These are phyloP conservation scores for Schrankia costaestrigalis DNA, from an alignment of 2,888 invertebrate genomes.

Conservation along the genomic window DNA sequence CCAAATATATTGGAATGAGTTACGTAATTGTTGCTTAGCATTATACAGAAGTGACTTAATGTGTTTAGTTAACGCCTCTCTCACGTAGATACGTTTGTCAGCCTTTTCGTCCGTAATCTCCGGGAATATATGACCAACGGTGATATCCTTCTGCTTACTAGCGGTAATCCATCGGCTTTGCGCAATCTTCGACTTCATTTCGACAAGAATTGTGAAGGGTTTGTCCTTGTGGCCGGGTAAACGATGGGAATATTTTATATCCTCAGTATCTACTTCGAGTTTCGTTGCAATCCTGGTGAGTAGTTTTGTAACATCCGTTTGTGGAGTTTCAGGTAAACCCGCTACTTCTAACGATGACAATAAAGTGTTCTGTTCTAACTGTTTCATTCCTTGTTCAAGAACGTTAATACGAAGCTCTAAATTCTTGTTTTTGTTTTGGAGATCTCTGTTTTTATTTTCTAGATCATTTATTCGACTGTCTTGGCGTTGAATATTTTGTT, in stretches of 20 bases:
- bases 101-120: background rate
- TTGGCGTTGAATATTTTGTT: background rate
- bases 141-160: background rate
- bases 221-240: background rate
- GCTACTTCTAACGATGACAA: background rate
- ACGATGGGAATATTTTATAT: background rate
- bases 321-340: background rate
- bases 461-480: background rate
- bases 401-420: constrained; percentile 1
- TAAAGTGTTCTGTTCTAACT: background rate
- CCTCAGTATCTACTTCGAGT: background rate
- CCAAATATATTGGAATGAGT: constrained; percentile 3
- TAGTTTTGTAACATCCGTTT: background rate
- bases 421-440: constrained; percentile 1
- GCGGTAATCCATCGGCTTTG: background rate
- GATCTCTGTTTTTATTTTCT: background rate
- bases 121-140: background rate
- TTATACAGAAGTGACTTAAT: constrained; percentile 3
- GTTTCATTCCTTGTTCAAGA: background rate
- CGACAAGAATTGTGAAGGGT: background rate
- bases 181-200: background rate
- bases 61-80: constrained; percentile 6
- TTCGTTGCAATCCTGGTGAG: background rate
- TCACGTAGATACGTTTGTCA: constrained; percentile 1
- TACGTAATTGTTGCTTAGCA: background rate